Evolutionary conservation across 2,113 vertebrate species (phyloP).

Genomic region (Malurus alboscapulatus): DNA sequence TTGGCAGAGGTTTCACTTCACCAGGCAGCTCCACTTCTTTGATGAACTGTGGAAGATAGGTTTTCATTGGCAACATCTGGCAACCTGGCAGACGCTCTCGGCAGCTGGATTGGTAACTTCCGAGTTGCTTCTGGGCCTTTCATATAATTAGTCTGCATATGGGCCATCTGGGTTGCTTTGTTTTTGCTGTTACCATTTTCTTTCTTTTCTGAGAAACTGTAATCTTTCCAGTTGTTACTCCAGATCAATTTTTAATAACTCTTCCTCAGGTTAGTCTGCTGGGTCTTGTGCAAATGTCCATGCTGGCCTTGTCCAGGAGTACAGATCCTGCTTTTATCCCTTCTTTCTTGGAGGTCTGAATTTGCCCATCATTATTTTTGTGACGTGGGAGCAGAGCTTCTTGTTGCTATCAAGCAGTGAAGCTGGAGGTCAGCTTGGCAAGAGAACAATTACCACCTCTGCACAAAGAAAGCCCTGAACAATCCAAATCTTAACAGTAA

Average conservation of each 20-base stretch:
- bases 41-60: constrained; percentile 51
- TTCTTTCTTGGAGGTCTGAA: background rate
- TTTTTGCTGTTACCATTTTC: constrained; percentile 39
- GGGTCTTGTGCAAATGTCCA: background rate
- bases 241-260: constrained; percentile 45
- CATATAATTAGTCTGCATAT: constrained; percentile 67
- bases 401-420: background rate
- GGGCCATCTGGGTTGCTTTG: constrained; percentile 66
- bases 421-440: background rate
- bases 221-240: constrained; percentile 16
- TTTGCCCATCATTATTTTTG: background rate
- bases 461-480: background rate
- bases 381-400: constrained; percentile 19
- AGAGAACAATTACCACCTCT: background rate
- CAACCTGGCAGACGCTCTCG: constrained; percentile 46
- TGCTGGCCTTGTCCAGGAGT: background rate
- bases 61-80: constrained; percentile 65
- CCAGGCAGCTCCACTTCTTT: constrained; percentile 17
- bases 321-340: background rate
- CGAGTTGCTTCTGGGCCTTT: constrained; percentile 63
- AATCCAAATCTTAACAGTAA: background rate
- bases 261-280: constrained; percentile 2
- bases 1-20: constrained; percentile 38
- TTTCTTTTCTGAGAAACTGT: constrained; percentile 47
- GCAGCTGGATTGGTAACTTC: constrained; percentile 70